Evolutionary conservation across 2,888 invertebrate species (phyloP).

Genomic region (Cryptosula pallasiana): DNA sequence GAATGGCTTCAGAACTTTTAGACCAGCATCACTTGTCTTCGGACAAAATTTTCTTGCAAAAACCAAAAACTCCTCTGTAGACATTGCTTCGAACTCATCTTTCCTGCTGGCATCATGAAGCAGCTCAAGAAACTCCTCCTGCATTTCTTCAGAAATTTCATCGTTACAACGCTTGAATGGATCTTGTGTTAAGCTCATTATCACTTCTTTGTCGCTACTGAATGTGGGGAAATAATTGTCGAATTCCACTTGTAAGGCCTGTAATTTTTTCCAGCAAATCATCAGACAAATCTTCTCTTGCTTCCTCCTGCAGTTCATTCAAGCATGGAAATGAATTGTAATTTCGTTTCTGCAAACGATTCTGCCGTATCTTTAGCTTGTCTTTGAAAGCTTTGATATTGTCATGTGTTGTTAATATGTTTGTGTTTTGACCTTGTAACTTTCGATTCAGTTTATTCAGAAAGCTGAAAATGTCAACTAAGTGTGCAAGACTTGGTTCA

Average conservation of each 20-base stretch:
- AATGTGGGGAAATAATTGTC: neutral
- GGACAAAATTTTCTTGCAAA: neutral
- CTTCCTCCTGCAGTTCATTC: neutral
- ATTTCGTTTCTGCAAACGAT: neutral
- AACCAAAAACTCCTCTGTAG: neutral
- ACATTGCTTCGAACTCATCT: neutral
- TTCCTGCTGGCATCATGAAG: neutral
- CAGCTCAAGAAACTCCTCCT: neutral
- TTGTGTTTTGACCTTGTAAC: neutral
- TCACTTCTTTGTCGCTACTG: neutral
- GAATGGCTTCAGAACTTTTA: neutral
- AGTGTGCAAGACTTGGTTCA: neutral
- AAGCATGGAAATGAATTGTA: neutral
- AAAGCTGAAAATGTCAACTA: neutral
- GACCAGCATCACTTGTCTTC: neutral
- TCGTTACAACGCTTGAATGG: neutral
- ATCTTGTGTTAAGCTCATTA: neutral
- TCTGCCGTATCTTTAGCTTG: neutral
- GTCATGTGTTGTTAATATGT: neutral
- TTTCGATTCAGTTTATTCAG: conserved; percentile 6
- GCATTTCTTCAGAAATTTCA: neutral
- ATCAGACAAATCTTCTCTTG: neutral
- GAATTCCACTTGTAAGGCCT: neutral
- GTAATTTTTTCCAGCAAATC: neutral
- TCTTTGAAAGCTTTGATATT: conserved; percentile 14